A percentile compares a stretch with the other conserved stretches of the same genome.
These are phyloP conservation scores for Echinometra lucunter DNA, from an alignment of 53 echinoderm and acorn worm species.

Conservation along the genomic window DNA sequence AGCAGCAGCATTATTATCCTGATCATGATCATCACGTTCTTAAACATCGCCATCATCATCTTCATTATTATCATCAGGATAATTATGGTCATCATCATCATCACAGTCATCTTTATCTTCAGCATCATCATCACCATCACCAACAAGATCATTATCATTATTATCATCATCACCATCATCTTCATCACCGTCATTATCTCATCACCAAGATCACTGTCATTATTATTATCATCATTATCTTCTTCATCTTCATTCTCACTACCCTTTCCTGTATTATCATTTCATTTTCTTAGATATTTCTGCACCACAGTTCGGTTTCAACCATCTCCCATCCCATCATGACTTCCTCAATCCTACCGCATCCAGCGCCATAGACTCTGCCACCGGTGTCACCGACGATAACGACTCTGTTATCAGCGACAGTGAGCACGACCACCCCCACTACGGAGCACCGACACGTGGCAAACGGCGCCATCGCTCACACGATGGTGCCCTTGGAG, in stretches of 20 bases:
- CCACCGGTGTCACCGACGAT: slow-evolving; percentile 89
- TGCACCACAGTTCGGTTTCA: slow-evolving; percentile 24
- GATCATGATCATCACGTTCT: too few relatives aligned
- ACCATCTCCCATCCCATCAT: slow-evolving; percentile 56
- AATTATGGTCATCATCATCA: too few relatives aligned
- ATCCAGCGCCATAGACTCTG: slow-evolving; percentile 75
- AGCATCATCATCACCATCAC: too few relatives aligned
- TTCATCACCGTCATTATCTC: too few relatives aligned
- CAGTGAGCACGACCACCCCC: slow-evolving; percentile 82
- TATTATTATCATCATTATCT: too few relatives aligned
- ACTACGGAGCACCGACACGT: background rate
- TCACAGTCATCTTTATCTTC: too few relatives aligned
- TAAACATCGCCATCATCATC: too few relatives aligned
- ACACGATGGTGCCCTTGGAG: slow-evolving; percentile 62
- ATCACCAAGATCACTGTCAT: too few relatives aligned
- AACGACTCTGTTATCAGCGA: slow-evolving; percentile 88
- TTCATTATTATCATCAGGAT: too few relatives aligned
- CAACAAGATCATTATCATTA: too few relatives aligned
- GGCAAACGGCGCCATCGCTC: slow-evolving; percentile 69
- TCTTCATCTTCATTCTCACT: background rate
- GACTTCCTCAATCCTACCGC: slow-evolving; percentile 61
- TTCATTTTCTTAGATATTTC: background rate
- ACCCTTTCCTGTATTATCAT: background rate
- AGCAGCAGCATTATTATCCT: too few relatives aligned
- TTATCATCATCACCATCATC: too few relatives aligned